A percentile compares a stretch with the other conserved stretches of the same genome.
phyloP scores from a whole-genome alignment of 2,113 vertebrate genomes.

The Lepidothrix coronata region DNA sequence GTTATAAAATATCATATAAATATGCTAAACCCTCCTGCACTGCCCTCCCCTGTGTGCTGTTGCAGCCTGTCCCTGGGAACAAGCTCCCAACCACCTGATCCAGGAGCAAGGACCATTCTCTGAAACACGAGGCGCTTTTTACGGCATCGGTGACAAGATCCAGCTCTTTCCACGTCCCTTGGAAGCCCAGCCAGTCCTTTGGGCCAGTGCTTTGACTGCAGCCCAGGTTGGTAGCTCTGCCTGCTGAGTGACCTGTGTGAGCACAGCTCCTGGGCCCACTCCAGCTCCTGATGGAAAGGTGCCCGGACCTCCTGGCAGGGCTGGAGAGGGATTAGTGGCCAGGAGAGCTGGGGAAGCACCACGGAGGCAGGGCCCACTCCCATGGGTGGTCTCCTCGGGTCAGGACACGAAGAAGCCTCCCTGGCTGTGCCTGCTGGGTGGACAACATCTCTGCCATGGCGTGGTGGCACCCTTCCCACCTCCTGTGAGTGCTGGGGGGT shows the following conservation, averaged over 20 bases:
- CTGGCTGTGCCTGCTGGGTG: fast-evolving
- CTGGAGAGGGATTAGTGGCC: neutral
- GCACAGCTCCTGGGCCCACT: neutral
- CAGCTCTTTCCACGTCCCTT: neutral
- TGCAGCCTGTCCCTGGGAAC: neutral
- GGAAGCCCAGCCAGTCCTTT: neutral
- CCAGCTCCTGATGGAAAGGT: neutral
- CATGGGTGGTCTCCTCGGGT: neutral
- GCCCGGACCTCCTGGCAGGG: neutral
- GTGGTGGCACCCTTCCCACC: neutral
- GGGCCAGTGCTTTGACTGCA: neutral
- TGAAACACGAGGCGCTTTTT: neutral
- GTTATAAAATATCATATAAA: neutral
- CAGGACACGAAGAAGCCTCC: neutral
- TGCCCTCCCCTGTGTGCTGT: neutral
- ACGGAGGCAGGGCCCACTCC: neutral
- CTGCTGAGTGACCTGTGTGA: neutral
- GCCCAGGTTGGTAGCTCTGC: neutral
- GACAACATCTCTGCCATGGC: neutral
- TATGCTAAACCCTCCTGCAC: neutral
- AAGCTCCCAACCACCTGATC: neutral
- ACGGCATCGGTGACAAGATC: neutral
- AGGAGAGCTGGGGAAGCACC: neutral
- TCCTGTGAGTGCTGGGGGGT: neutral
- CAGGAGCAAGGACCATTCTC: neutral